Percentiles rank a stretch among this genome's conserved stretches.
phyloP scores from a whole-genome alignment of 35 echinoderm and acorn worm genomes.

The Anneissia japonica region DNA sequence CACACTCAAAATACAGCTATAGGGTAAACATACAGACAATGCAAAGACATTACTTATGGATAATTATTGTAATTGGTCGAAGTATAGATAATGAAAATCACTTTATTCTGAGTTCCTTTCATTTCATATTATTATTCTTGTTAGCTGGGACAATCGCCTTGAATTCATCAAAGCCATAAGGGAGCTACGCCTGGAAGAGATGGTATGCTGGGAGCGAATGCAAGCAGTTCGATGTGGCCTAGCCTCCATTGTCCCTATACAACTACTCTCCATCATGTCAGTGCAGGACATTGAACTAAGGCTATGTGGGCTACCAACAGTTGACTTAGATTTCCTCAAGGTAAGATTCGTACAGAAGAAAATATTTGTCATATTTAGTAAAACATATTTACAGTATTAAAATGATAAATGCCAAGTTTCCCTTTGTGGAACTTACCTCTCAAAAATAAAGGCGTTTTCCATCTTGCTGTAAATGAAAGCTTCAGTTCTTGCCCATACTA shows the following conservation, averaged over 20 bases:
- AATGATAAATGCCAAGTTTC: too few species aligned
- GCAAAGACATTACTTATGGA: too few species aligned
- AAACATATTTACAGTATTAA: not conserved
- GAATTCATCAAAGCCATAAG: slow-evolving; percentile 39
- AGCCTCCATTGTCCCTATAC: slow-evolving; percentile 45
- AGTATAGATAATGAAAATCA: too few species aligned
- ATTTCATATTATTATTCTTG: too few species aligned
- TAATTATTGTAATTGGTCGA: too few species aligned
- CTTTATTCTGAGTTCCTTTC: too few species aligned
- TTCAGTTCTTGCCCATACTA: too few species aligned
- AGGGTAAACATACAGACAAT: too few species aligned
- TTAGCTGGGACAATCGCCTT: slow-evolving; percentile 53
- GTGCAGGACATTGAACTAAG: slow-evolving; percentile 62
- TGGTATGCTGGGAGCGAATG: slow-evolving; percentile 37
- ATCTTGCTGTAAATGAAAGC: too few species aligned
- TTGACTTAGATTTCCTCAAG: slow-evolving; percentile 68
- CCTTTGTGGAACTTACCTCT: too few species aligned
- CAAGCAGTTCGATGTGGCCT: slow-evolving; percentile 45
- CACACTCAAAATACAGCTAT: too few species aligned
- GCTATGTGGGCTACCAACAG: slow-evolving; percentile 49
- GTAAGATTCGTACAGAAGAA: not conserved
- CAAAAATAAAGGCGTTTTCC: too few species aligned
- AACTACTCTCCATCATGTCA: slow-evolving; percentile 55
- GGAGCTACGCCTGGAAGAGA: slow-evolving; percentile 40
- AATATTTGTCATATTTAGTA: not conserved